Evolutionary conservation across 1,140 invertebrate genomes (phyloP).

Genomic region (Microplitis demolitor): DNA sequence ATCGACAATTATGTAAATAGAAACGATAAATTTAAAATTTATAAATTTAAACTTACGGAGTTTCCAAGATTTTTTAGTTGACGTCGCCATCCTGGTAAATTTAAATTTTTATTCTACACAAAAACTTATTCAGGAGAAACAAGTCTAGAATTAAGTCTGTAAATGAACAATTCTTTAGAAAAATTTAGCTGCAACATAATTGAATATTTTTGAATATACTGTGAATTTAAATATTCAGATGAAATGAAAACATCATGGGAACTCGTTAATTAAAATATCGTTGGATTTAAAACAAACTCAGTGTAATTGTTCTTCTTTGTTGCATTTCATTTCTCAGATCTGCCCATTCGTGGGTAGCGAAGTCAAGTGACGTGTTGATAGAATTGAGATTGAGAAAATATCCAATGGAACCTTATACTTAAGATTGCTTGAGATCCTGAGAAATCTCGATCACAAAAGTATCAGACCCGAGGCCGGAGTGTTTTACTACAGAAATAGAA

Average conservation of each 20-base stretch:
- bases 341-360: constrained; percentile 31
- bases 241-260: not conserved
- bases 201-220: constrained; percentile 6
- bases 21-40: constrained; percentile 21
- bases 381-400: constrained; percentile 1
- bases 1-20: constrained; percentile 6
- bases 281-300: not conserved
- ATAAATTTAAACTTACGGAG: constrained; percentile 59
- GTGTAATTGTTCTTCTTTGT: constrained; percentile 21
- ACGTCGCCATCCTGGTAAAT: constrained; percentile 62
- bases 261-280: not conserved
- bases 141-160: constrained; percentile 49
- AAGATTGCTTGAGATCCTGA: too few species aligned
- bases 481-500: too few species aligned
- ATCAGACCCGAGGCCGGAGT: too few species aligned
- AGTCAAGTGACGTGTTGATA: constrained; percentile 30
- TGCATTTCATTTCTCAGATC: constrained; percentile 42
- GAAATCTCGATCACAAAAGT: too few species aligned
- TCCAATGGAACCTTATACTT: too few species aligned
- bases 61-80: constrained; percentile 67
- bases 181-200: constrained; percentile 40
- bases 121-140: constrained; percentile 58
- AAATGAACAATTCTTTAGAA: constrained; percentile 42
- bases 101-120: constrained; percentile 41
- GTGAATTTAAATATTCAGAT: not conserved